These are phyloP conservation scores for Neofelis nebulosa DNA, from an alignment of 2,113 vertebrate genomes.

Conservation along the genomic window DNA sequence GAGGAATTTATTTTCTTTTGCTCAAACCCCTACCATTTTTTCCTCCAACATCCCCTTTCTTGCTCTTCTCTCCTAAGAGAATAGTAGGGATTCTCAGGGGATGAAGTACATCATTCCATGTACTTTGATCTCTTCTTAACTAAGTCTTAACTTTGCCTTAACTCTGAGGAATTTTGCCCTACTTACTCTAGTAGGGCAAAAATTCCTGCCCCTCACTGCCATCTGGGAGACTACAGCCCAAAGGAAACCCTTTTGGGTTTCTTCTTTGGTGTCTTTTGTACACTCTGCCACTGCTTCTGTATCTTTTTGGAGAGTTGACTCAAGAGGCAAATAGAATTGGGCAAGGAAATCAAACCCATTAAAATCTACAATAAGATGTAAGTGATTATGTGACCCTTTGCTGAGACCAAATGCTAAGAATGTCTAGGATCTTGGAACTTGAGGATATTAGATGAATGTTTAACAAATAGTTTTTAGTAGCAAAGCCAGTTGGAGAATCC, in stretches of 20 bases:
- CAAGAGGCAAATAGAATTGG: background rate
- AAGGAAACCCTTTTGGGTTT: background rate
- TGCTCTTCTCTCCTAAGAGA: background rate
- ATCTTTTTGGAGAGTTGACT: constrained; percentile 1
- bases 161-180: background rate
- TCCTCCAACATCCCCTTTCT: background rate
- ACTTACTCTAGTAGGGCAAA: background rate
- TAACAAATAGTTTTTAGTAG: background rate
- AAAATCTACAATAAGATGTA: background rate
- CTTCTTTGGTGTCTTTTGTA: background rate
- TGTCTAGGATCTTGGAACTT: background rate
- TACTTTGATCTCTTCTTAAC: background rate
- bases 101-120: background rate
- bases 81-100: background rate
- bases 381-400: background rate
- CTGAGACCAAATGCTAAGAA: constrained; percentile 15
- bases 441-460: background rate
- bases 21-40: background rate
- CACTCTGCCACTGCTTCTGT: background rate
- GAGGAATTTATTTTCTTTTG: constrained; percentile 48
- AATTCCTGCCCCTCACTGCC: background rate
- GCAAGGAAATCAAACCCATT: background rate
- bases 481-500: background rate
- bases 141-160: background rate
- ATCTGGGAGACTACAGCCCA: background rate